Evolutionary conservation across 2,888 invertebrate genomes (phyloP).

Genomic region (Lithophane socia): DNA sequence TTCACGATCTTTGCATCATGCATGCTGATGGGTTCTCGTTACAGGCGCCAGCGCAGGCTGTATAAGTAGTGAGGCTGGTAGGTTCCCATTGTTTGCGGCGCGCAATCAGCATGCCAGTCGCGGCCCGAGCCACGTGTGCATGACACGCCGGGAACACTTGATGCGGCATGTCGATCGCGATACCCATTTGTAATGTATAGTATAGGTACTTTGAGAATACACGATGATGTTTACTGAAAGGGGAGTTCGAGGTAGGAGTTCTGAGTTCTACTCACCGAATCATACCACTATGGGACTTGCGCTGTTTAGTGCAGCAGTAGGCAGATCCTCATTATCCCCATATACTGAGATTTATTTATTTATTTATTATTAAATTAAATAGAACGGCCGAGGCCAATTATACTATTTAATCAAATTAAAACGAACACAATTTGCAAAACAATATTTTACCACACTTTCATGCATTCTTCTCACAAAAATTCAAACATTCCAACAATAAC

Average conservation of each 20-base stretch:
- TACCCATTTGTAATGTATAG: conserved; percentile 12
- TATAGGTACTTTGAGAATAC: not conserved
- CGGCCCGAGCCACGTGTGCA: conserved; percentile 4
- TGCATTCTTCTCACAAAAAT: too few species aligned
- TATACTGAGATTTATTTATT: too few species aligned
- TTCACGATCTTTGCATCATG: conserved; percentile 34
- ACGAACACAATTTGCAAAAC: too few species aligned
- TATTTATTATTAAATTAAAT: too few species aligned
- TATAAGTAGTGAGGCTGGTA: conserved; percentile 1
- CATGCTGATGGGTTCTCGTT: conserved; percentile 24
- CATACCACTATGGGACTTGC: not conserved
- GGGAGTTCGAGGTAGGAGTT: not conserved
- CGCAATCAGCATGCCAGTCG: conserved; percentile 37
- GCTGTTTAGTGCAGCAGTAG: too few species aligned
- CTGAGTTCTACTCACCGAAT: not conserved
- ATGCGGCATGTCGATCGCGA: conserved; percentile 25
- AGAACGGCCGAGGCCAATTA: too few species aligned
- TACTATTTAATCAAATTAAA: too few species aligned
- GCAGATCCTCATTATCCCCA: too few species aligned
- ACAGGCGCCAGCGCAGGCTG: conserved; percentile 54
- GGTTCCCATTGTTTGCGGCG: conserved; percentile 16
- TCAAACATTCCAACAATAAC: too few species aligned
- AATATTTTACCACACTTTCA: too few species aligned
- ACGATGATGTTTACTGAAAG: not conserved
- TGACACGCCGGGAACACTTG: not conserved